These are phyloP conservation scores for Malurus splendens DNA, from an alignment of 2,797 vertebrate species.

Conservation along the genomic window DNA sequence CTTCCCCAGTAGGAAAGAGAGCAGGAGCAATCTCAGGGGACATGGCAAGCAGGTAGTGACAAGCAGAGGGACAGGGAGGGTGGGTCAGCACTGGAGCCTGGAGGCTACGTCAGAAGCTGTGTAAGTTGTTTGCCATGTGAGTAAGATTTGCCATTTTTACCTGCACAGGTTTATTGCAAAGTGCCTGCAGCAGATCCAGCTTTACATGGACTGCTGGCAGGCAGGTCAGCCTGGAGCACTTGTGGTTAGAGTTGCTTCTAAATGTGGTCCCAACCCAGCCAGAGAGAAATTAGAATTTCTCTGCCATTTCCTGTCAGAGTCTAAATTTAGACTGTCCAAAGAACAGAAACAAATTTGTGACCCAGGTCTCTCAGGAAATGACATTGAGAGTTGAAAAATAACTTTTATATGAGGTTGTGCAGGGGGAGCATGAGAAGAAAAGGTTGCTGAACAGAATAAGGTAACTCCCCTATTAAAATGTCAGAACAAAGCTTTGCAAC, in stretches of 20 bases:
- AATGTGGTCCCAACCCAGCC: background rate
- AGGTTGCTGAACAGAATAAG: background rate
- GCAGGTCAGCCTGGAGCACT: background rate
- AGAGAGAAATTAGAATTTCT: conserved; percentile 18
- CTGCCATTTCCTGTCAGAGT: conserved; percentile 12
- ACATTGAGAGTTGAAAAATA: conserved; percentile 17
- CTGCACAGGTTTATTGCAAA: background rate
- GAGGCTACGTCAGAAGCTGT: background rate
- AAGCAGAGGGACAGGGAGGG: background rate
- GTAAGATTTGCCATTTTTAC: background rate
- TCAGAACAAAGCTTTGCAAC: conserved; percentile 6
- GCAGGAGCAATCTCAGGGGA: background rate
- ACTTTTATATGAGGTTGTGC: background rate
- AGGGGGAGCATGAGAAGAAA: conserved; percentile 1
- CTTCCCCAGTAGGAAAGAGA: background rate
- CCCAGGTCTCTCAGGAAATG: conserved; percentile 31
- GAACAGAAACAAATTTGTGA: conserved; percentile 34
- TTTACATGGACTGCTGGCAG: background rate
- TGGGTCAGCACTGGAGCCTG: background rate
- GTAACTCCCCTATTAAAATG: conserved; percentile 26
- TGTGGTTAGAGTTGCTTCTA: background rate
- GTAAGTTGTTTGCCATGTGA: background rate
- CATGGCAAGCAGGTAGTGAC: background rate
- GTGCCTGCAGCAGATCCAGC: background rate
- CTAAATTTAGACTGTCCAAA: conserved; percentile 44